Conservation (phyloP, 2,113 vertebrate genomes). For the Passer montanus region DNA sequence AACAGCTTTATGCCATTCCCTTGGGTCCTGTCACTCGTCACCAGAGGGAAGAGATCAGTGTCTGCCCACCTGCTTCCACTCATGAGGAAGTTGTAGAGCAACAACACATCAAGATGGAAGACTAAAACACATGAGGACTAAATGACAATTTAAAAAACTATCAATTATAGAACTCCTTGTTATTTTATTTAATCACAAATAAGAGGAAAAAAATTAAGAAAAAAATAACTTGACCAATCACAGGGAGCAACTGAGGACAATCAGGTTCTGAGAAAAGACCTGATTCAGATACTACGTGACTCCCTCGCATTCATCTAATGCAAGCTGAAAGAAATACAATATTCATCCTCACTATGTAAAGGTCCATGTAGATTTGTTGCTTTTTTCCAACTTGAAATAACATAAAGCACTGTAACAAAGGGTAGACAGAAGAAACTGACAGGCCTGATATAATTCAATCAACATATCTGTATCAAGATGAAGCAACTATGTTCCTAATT, state of each 20-base stretch:
- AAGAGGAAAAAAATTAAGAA: not conserved
- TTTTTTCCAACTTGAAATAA: not conserved
- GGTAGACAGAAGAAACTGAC: not conserved
- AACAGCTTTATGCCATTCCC: not conserved
- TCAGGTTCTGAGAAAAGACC: not conserved
- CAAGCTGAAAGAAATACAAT: not conserved
- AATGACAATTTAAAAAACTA: not conserved
- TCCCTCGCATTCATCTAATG: not conserved
- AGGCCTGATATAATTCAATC: not conserved
- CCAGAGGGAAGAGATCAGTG: not conserved
- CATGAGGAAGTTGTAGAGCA: not conserved
- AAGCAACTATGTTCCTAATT: not conserved
- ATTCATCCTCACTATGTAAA: not conserved
- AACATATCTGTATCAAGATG: not conserved
- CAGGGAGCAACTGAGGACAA: not conserved
- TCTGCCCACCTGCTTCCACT: not conserved
- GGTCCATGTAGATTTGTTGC: not conserved
- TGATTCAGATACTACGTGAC: not conserved
- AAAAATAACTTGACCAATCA: not conserved
- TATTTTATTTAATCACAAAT: not conserved
- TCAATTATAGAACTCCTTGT: not conserved
- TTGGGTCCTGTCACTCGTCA: not conserved
- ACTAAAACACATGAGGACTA: not conserved
- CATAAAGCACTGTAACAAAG: not conserved
- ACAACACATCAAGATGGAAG: not conserved